Conservation (phyloP, 2,888 invertebrate species). For the Hirtodrosophila alboralis region DNA sequence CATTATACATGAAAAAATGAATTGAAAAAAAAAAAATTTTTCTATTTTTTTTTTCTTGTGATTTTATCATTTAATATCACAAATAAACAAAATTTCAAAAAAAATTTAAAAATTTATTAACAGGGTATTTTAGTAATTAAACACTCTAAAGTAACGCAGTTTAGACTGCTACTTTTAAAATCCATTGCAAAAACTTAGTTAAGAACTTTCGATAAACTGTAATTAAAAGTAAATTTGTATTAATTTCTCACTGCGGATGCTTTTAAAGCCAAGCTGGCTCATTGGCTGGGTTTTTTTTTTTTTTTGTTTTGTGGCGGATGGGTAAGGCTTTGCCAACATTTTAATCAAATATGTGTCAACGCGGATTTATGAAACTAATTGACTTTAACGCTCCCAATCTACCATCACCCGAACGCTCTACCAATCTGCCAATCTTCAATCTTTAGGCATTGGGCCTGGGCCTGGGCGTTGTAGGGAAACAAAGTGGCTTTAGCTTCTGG, state of each 20-base stretch:
- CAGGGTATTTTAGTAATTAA: too few species aligned
- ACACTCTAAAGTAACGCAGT: too few species aligned
- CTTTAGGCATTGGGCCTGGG: too few species aligned
- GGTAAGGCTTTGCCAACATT: slow-evolving; percentile 42
- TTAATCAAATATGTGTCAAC: slow-evolving; percentile 72
- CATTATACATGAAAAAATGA: too few species aligned
- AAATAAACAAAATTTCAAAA: too few species aligned
- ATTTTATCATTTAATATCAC: too few species aligned
- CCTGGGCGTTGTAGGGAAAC: slow-evolving; percentile 9
- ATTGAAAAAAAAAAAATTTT: too few species aligned
- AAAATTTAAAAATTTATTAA: too few species aligned
- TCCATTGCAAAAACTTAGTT: slow-evolving; percentile 9
- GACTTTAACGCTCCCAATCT: slow-evolving; percentile 51
- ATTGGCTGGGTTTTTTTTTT: slow-evolving; percentile 20
- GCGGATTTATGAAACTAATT: slow-evolving; percentile 72
- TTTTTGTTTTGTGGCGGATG: too few species aligned
- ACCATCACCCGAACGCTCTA: too few species aligned
- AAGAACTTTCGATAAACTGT: slow-evolving; percentile 22
- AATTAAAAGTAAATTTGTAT: slow-evolving; percentile 56
- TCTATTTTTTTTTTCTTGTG: too few species aligned
- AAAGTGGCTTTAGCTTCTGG: slow-evolving; percentile 35
- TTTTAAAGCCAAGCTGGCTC: slow-evolving; percentile 9
- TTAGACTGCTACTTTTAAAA: neutral
- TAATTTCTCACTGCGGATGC: slow-evolving; percentile 22
- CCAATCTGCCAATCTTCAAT: too few species aligned